Evolutionary conservation across 2,113 vertebrate genomes (phyloP).

Genomic region (Xiphias gladius): DNA sequence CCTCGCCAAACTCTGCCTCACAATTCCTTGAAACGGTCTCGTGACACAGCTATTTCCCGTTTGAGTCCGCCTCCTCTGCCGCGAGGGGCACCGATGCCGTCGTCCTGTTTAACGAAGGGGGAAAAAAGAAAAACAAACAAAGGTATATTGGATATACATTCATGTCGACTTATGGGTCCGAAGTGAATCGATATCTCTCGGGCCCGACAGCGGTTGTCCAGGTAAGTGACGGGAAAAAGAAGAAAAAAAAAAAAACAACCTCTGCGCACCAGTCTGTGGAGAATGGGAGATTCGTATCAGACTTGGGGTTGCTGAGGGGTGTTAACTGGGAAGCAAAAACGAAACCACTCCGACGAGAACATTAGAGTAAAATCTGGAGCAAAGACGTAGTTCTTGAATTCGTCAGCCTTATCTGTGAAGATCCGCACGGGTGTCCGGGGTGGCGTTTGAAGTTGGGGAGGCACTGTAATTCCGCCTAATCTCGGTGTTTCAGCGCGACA

Average conservation of each 20-base stretch:
- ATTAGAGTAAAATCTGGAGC: not conserved
- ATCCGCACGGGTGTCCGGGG: too few species aligned
- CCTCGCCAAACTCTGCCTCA: not conserved
- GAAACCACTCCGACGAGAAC: conserved; percentile 56
- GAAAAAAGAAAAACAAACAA: not conserved
- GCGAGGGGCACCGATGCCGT: too few species aligned
- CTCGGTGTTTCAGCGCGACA: not conserved
- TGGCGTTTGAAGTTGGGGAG: too few species aligned
- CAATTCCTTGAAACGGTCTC: conserved; percentile 44
- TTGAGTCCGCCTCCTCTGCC: conserved; percentile 33
- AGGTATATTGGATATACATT: not conserved
- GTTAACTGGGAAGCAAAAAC: conserved; percentile 53
- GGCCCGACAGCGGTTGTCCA: not conserved
- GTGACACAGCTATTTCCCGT: conserved; percentile 68
- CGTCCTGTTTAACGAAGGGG: too few species aligned
- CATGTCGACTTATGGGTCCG: not conserved
- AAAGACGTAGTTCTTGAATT: not conserved
- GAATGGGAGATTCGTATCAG: conserved; percentile 53
- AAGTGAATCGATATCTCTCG: not conserved
- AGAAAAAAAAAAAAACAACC: too few species aligned
- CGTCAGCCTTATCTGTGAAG: not conserved
- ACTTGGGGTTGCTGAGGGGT: conserved; percentile 21
- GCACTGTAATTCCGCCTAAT: too few species aligned
- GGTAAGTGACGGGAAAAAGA: conserved; percentile 66
- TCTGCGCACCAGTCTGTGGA: conserved; percentile 18